Evolutionary conservation across 2,113 vertebrate genomes (phyloP).

Genomic region (Tyto alba): DNA sequence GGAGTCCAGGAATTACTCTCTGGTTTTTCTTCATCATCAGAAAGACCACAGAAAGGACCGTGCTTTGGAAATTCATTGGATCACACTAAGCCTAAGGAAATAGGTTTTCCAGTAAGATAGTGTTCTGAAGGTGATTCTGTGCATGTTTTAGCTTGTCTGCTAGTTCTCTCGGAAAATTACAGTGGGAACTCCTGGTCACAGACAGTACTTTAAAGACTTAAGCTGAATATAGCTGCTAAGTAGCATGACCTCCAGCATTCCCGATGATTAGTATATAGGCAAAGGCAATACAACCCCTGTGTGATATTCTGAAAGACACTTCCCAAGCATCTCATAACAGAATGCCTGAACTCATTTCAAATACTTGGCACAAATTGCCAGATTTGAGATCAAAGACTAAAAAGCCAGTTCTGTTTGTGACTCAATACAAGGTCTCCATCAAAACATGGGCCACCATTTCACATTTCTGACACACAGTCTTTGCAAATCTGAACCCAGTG

Average conservation of each 20-base stretch:
- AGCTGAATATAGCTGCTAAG: background rate
- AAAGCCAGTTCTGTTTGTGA: background rate
- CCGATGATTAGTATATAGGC: background rate
- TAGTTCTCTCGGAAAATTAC: background rate
- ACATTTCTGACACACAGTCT: background rate
- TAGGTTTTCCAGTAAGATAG: background rate
- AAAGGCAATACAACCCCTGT: background rate
- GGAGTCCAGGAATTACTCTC: background rate
- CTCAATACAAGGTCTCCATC: background rate
- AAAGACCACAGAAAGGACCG: background rate
- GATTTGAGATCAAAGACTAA: background rate
- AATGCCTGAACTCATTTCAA: background rate
- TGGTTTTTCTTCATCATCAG: background rate
- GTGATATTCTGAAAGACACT: background rate
- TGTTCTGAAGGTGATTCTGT: background rate
- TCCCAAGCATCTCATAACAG: background rate
- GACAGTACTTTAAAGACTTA: background rate
- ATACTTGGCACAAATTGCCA: background rate
- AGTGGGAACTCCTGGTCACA: background rate
- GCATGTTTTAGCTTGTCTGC: background rate
- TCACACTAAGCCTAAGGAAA: background rate
- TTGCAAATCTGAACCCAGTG: background rate
- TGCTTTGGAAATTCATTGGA: background rate
- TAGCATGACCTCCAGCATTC: background rate
- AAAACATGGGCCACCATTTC: background rate